Evolutionary conservation across 2,888 invertebrate species (phyloP), one percentile per base, ranked within the genome.

Genomic region (Cerastis leucographa): DNA sequence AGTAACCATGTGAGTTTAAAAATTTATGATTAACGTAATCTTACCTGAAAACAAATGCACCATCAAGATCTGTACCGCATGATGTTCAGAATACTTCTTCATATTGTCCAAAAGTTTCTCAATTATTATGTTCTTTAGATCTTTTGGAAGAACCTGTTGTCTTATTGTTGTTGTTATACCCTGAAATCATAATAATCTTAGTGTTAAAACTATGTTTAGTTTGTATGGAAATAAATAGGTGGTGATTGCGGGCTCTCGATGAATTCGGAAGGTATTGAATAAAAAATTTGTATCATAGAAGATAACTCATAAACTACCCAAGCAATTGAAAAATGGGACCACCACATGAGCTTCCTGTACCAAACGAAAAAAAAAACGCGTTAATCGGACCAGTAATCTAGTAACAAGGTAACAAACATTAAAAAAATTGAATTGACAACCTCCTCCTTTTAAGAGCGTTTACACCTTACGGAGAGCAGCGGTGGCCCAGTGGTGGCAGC

Each of bases 11-110:
- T 35, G 2, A 35, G 35, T 35, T 35, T 35, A 35, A 35, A 35
- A 35, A 35, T 3, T 35, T 35, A 35, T 35, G 35, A 35, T 2
- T 35, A 29, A 25, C 7, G 19, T 17, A 2, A 29, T 14, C 81
- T 85, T 86, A 96, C 96, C 96, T 17, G 96, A 93, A 82, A 96
- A 96, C 59, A 96, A 77, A 90, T 96, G 96, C 81, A 96, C 96
- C 93, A 96, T 93, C 12, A 96, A 76, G 83, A 96, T 94, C 61
- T 94, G 93, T 6, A 96, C 86, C 0, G 94, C 95, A 66, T 96
- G 96, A 0, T 90, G 84, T 79, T 96, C 96, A 0, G 92, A 91
- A 74, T 95, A 96, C 0, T 88, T 93, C 70, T 90, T 91, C 91
- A 94, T 94, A 61, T 95, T 95, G 19, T 94, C 94, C 44, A 95